Conservation (phyloP, 2,113 vertebrate species). For the Tetraodon nigroviridis region DNA sequence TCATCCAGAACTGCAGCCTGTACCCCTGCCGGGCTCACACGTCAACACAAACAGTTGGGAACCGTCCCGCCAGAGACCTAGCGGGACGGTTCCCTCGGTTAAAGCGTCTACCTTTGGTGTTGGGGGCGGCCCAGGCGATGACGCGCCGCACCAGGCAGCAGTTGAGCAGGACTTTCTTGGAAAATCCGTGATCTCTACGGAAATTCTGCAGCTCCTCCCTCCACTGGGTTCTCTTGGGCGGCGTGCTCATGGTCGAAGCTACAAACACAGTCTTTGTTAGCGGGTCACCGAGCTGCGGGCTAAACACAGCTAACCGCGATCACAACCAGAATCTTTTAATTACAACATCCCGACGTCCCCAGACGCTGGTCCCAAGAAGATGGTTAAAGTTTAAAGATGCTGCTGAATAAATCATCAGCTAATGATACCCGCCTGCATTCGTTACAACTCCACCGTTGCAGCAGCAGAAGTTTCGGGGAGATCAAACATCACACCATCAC, state of each 20-base stretch:
- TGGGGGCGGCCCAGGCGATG: slow-evolving; percentile 78
- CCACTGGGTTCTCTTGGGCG: slow-evolving; percentile 70
- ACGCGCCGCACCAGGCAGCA: slow-evolving; percentile 80
- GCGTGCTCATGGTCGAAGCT: slow-evolving; percentile 66
- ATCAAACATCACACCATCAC: slow-evolving; percentile 17
- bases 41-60: no score
- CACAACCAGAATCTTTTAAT: no score
- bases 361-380: slow-evolving; percentile 1
- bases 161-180: slow-evolving; percentile 78
- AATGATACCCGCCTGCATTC: slow-evolving; percentile 4
- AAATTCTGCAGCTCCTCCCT: slow-evolving; percentile 71
- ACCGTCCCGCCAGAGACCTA: no score
- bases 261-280: neutral
- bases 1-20: no score
- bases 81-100: no score
- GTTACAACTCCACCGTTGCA: slow-evolving; percentile 16
- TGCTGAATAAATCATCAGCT: slow-evolving; percentile 25
- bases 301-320: neutral
- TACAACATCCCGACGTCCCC: neutral
- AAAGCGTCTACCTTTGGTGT: slow-evolving; percentile 62
- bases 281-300: no score
- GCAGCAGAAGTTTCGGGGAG: slow-evolving; percentile 40
- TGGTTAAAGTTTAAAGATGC: neutral
- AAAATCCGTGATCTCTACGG: slow-evolving; percentile 73
- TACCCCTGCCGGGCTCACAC: no score